Evolutionary conservation across 2,113 vertebrate species (phyloP), one percentile per base, ranked within the genome.

Genomic region (Semnornis frantzii): DNA sequence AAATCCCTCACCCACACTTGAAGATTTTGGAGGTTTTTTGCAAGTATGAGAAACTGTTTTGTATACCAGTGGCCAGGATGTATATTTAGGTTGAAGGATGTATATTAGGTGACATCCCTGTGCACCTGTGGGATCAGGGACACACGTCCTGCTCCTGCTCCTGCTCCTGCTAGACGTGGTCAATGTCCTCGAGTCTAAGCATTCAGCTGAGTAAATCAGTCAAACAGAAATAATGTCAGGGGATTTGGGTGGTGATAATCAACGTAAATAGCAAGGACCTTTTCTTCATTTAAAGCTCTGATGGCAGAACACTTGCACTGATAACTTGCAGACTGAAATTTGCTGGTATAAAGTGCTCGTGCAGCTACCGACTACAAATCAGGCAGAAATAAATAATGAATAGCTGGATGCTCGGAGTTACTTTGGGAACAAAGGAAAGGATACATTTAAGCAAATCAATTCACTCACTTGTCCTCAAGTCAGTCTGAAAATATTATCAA

Each of bases 401-500:
- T 82, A 85, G 14, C 83, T 71, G 85, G 73, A 62, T 94, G 62
- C 54, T 85, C 39, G 20, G 44, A 54, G 85, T 77, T 91, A 91
- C 87, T 94, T 90, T 25, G 73, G 82, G 79, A 94, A 82, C 6
- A 1, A 79, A 81, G 62, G 60, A 76, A 85, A 94, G 30, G 79
- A 81, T 65, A 42, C 8, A 1, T 91, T 86, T 87, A 89, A 81
- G 91, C 82, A 90, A 90, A 94, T 89, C 15, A 3, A 72, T 94
- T 94, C 73, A 27, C 33, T 92, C 57, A 20, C 78, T 94, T 85
- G 85, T 94, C 91, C 92, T 83, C 77, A 72, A 83, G 58, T 82
- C 87, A 85, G 76, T 62, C 91, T 95, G 87, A 94, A 94, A 94
- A 93, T 91, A 94, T 55, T 88, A 94, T 88, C 79, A 37, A 69